Percentiles rank a stretch among this genome's conserved stretches.
phyloP scores from a whole-genome alignment of 2,797 vertebrate species.

The Chanos chanos region DNA sequence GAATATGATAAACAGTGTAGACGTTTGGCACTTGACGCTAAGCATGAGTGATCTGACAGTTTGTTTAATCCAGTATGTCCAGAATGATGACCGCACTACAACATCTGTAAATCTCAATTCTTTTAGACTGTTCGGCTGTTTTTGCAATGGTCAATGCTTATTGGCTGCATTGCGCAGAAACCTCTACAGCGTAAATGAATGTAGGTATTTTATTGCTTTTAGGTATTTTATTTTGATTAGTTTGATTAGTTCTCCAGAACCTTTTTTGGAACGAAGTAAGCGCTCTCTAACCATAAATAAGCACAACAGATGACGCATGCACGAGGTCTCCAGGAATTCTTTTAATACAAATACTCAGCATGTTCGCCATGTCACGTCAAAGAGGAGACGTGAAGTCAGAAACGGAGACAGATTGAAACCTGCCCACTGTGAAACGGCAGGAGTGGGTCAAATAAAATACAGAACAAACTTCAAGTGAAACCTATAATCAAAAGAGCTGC shows the following conservation, averaged over 20 bases:
- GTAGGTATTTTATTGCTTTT: background rate
- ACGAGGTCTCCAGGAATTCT: conserved; percentile 21
- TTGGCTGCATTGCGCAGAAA: too few species aligned
- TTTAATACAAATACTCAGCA: conserved; percentile 41
- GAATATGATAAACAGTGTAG: too few species aligned
- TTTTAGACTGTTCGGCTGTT: background rate
- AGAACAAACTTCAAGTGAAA: conserved; percentile 24
- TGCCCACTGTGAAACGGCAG: conserved; percentile 34
- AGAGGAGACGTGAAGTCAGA: conserved; percentile 2
- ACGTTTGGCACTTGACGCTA: too few species aligned
- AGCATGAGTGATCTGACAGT: too few species aligned
- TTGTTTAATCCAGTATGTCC: too few species aligned
- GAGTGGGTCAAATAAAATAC: conserved; percentile 14
- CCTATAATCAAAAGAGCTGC: conserved; percentile 20
- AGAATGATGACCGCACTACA: too few species aligned
- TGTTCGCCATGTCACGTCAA: conserved; percentile 30
- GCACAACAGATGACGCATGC: background rate
- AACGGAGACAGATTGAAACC: conserved; percentile 33
- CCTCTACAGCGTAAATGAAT: too few species aligned
- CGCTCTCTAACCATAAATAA: background rate
- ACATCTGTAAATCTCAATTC: too few species aligned
- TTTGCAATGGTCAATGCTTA: background rate
- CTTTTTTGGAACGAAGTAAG: too few species aligned
- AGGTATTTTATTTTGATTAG: background rate
- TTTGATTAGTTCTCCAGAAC: too few species aligned